Base-by-base conservation (phyloP, 2,888 invertebrate genomes). In the Diachrysia chrysitis region DNA sequence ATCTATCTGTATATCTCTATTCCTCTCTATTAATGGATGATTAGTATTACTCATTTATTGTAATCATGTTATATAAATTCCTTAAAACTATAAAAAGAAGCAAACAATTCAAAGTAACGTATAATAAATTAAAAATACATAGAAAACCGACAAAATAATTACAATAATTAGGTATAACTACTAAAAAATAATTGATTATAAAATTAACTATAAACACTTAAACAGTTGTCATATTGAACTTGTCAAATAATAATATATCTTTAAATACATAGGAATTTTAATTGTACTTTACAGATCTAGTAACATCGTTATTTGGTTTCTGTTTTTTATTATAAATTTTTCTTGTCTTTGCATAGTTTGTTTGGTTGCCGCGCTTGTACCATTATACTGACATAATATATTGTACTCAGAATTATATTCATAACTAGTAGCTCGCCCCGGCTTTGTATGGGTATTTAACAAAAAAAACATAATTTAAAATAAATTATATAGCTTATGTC, bases 121-220 rank as follows among this genome's bases (percentile, higher is more conserved):
- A 9, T 79, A 76, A 77, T 79, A 79, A 66, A 66, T 10, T 60
- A 76, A 66, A 79, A 66, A 78, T 75, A 48, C 69, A 53, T 32
- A 35, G 66, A 58, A 46, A 78, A 68, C 63, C 9, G 51, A 56
- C 46, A 62, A 62, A 69, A 74, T 55, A 21, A n/a, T 54, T 25
- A 25, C 9, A 66, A 17, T 58, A 57, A 68, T 60, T 68, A 69
- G 63, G 37, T 37, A 37, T 2, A 5, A 7, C 74, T 74, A 69
- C 58, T 60, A 37, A 58, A n/a, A 76, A 75, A 74, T 73, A 73
- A 64, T 14, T 14, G n/a, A 59, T 6, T 74, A 51, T 56, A 74
- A 78, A 78, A 74, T 69, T 57, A 53, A 58, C 55, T 78, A 61
- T 25, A 42, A n/a, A 42, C 5, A 51, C 10, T 51, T 51, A 21